Evolutionary conservation across 2,888 invertebrate genomes (phyloP), one percentile per base, ranked within the genome.

Genomic region (Teleogryllus oceanicus): DNA sequence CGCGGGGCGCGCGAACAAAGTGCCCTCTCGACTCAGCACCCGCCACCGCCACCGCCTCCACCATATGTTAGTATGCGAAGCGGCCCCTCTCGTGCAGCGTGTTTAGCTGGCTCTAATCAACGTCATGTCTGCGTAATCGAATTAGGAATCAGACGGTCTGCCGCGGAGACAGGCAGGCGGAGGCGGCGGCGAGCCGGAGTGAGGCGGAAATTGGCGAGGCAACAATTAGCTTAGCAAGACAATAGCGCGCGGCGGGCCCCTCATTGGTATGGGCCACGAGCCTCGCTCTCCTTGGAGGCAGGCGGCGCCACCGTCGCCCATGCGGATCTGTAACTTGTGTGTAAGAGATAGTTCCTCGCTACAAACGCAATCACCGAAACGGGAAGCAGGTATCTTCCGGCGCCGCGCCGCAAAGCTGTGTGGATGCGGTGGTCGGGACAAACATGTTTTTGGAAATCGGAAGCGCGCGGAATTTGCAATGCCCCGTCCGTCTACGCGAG

Each of bases 101-200:
- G 62, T 62, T 62, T n/a, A 80, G 80, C 77, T 80, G 75, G 77
- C 74, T 79, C 79, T 80, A 80, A 80, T 80, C 80, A 80, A 80
- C 80, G 79, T 77, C 74, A 80, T 37, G 74, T 16, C n/a, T n/a
- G n/a, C 62, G 13, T 62, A 62, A 62, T 62, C 62, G 62, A 62
- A 62, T 62, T 62, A 62, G 62, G 62, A 62, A 62, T 62, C 62
- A 62, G 62, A n/a, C 62, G 13, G 62, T 13, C 62, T 18, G 62
- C 4, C 62, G 62, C 16, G n/a, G 62, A 37, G 62, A 16, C 62
- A 16, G 62, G 62, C 62, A 62, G 62, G 62, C 62, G 62, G 62
- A 2, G 62, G 16, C 62, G 16, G 62, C 62, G n/a, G 16, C 16
- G 4, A 4, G 62, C 16, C 4, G 62, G 8, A 62, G 62, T 16